phyloP scores from a whole-genome alignment of 2,113 vertebrate genomes.

The Protobothrops flavoviridis region DNA sequence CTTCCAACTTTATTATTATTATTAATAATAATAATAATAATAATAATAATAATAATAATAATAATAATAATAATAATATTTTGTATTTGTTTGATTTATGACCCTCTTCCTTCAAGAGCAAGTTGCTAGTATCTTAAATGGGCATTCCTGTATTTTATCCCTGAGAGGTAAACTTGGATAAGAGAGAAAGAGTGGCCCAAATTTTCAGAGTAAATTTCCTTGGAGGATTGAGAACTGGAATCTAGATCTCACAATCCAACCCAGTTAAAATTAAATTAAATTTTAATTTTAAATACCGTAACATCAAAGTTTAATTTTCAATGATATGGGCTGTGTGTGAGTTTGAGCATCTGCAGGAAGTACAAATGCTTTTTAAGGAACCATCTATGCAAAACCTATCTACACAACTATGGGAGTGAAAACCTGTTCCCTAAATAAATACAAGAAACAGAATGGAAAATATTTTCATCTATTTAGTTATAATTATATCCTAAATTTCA shows the following conservation, averaged over 20 bases:
- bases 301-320: neutral
- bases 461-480: neutral
- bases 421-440: neutral
- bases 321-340: neutral
- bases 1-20: no score
- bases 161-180: neutral
- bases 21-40: no score
- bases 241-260: neutral
- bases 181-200: neutral
- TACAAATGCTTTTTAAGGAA: neutral
- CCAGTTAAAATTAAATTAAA: neutral
- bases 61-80: no score
- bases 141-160: neutral
- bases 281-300: neutral
- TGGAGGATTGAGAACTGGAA: neutral
- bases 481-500: neutral
- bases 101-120: neutral
- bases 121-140: neutral
- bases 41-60: no score
- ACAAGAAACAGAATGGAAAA: neutral
- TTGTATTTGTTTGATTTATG: neutral
- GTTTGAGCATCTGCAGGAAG: neutral
- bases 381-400: neutral
- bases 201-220: neutral
- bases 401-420: neutral